Conservation (phyloP, 2,797 vertebrate species). For the Octomys mimax region DNA sequence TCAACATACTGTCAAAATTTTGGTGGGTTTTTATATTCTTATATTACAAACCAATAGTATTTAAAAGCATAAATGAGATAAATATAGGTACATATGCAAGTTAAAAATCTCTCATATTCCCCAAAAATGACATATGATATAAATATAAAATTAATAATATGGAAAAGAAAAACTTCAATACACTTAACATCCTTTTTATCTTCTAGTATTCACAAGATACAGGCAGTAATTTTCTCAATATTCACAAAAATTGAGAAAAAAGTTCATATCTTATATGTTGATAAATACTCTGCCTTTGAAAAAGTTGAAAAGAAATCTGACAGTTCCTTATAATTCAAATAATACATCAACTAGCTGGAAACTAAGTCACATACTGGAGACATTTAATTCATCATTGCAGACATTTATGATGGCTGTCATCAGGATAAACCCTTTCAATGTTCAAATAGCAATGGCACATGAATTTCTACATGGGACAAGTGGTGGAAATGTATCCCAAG, state of each 20-base stretch:
- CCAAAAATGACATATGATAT: neutral
- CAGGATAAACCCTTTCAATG: neutral
- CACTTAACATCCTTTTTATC: neutral
- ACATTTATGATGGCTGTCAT: neutral
- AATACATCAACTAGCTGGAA: neutral
- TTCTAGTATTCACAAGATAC: neutral
- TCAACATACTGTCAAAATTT: neutral
- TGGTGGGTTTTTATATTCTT: neutral
- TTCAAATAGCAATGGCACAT: neutral
- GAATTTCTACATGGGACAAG: neutral
- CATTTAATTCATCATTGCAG: neutral
- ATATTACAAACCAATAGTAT: neutral
- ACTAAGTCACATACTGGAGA: neutral
- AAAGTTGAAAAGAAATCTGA: neutral
- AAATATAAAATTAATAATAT: constrained; percentile 29
- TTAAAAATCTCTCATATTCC: neutral
- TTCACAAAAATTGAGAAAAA: neutral
- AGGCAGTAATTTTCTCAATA: neutral
- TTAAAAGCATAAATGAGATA: neutral
- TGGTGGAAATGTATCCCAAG: neutral
- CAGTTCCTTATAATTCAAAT: neutral
- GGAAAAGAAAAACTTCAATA: neutral
- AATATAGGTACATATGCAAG: neutral
- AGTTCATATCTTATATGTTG: neutral
- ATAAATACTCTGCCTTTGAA: neutral